These are phyloP conservation scores for Melipona quadrifasciata DNA, from an alignment of 1,140 invertebrate genomes.

Conservation along the genomic window DNA sequence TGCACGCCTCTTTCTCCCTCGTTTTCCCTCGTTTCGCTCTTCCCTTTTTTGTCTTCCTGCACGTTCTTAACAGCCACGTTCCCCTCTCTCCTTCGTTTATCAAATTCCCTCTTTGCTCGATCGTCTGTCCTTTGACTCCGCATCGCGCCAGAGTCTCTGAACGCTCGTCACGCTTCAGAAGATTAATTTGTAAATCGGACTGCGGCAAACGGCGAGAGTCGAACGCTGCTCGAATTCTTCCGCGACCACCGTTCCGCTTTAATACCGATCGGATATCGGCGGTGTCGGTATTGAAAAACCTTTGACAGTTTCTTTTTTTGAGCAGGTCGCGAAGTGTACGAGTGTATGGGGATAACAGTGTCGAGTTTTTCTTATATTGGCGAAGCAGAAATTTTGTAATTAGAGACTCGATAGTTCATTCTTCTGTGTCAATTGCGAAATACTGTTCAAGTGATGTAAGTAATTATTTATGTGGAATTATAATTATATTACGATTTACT, in stretches of 20 bases:
- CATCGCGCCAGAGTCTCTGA: constrained; percentile 32
- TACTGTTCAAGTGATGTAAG: background rate
- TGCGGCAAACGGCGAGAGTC: background rate
- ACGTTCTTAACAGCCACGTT: background rate
- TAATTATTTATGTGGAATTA: background rate
- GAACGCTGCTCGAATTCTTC: constrained; percentile 9
- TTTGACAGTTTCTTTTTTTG: background rate
- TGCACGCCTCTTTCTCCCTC: constrained; percentile 19
- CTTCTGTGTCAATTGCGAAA: background rate
- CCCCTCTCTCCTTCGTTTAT: background rate
- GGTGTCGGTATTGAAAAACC: background rate
- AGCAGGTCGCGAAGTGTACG: fast-evolving
- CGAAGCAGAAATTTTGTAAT: background rate
- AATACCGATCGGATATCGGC: background rate
- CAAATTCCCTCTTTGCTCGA: constrained; percentile 21
- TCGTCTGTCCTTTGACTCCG: constrained; percentile 32
- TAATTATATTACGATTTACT: background rate
- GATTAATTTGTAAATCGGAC: constrained; percentile 33
- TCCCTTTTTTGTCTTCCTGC: background rate
- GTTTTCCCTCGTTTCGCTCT: background rate
- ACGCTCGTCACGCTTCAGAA: constrained; percentile 33
- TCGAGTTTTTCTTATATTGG: background rate
- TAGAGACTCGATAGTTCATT: background rate
- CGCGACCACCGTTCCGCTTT: background rate
- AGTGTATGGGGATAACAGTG: background rate